Percentiles rank a stretch among this genome's conserved stretches.
These are phyloP conservation scores for Himalopsyche kuldschensis DNA, from an alignment of 2,888 invertebrate genomes.

Conservation along the genomic window DNA sequence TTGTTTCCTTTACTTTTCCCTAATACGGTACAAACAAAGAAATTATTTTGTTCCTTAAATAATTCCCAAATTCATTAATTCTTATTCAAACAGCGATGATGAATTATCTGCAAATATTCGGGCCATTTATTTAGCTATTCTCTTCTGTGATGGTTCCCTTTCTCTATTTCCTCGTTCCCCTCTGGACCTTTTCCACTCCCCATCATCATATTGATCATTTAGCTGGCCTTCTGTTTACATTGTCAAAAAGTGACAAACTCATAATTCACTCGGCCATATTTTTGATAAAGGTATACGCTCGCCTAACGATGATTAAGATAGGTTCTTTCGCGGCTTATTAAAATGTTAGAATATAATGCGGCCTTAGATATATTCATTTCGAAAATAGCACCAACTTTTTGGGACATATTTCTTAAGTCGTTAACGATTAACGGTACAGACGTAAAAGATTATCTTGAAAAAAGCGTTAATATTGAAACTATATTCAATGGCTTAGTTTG, in stretches of 20 bases:
- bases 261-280: background rate
- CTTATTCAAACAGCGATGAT: background rate
- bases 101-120: background rate
- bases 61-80: background rate
- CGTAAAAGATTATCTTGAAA: too few species aligned
- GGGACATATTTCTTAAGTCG: too few species aligned
- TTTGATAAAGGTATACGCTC: background rate
- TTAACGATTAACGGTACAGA: too few species aligned
- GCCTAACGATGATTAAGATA: background rate
- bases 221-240: background rate
- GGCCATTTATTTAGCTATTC: background rate
- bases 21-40: background rate
- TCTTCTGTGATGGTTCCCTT: background rate
- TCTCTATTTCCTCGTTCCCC: background rate
- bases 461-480: too few species aligned
- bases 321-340: background rate
- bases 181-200: background rate
- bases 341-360: background rate
- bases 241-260: constrained; percentile 1
- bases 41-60: background rate
- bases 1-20: too few species aligned
- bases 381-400: background rate
- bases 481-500: too few species aligned
- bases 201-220: background rate
- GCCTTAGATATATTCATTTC: background rate